Percentiles rank a stretch among this genome's conserved stretches.
phyloP scores from a whole-genome alignment of 1,140 invertebrate genomes.

The Orius insidiosus region DNA sequence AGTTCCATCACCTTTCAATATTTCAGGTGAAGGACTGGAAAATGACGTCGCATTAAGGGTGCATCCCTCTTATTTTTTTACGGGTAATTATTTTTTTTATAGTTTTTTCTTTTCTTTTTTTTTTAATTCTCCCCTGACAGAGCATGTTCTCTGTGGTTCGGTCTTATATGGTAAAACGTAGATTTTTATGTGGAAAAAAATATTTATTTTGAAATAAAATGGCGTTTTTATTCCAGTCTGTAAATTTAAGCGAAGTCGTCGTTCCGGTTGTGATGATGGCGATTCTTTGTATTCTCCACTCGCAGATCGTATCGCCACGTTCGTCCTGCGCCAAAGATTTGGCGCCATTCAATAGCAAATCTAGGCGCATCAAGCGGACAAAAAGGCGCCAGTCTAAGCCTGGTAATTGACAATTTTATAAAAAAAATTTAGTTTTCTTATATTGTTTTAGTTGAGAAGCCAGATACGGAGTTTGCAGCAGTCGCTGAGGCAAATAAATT shows the following conservation, averaged over 20 bases:
- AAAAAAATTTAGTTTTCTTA: background rate
- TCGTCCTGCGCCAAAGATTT: conserved; percentile 18
- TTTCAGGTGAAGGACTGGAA: conserved; percentile 8
- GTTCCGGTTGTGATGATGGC: conserved; percentile 67
- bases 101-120: conserved; percentile 10
- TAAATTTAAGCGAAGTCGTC: conserved; percentile 44
- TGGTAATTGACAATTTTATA: conserved; percentile 7
- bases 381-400: conserved; percentile 14
- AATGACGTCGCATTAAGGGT: background rate
- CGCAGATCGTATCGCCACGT: conserved; percentile 72
- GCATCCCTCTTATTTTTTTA: background rate
- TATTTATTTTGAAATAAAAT: too few relatives aligned
- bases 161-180: background rate
- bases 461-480: background rate
- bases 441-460: background rate
- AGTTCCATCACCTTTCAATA: conserved; percentile 8
- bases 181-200: too few relatives aligned
- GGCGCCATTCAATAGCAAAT: conserved; percentile 7
- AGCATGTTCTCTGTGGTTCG: background rate
- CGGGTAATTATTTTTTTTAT: conserved; percentile 4
- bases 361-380: conserved; percentile 23
- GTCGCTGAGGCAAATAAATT: conserved; percentile 14
- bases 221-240: conserved; percentile 25
- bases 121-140: conserved; percentile 2
- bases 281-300: conserved; percentile 68